A percentile compares a stretch with the other conserved stretches of the same genome.
phyloP scores from a whole-genome alignment of 2,797 vertebrate genomes.

The Micrastur ruficollis region DNA sequence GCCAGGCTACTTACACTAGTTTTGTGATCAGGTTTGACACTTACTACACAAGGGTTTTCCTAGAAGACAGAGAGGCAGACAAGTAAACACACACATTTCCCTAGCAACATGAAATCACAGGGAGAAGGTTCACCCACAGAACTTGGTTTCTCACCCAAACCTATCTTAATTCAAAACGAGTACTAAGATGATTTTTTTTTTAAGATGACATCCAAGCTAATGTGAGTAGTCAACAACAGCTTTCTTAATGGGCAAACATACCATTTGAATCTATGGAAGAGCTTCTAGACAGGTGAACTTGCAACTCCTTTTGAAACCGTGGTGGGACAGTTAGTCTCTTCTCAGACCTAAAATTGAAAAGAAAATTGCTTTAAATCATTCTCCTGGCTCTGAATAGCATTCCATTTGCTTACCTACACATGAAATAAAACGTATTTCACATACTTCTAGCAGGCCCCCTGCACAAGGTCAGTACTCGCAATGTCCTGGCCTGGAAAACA shows the following conservation, averaged over 20 bases:
- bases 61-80: background rate
- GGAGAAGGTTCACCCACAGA: background rate
- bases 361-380: background rate
- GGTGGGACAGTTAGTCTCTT: conserved; percentile 76
- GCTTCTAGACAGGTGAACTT: conserved; percentile 80
- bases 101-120: background rate
- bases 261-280: conserved; percentile 73
- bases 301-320: conserved; percentile 87
- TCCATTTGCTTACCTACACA: background rate
- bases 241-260: conserved; percentile 64
- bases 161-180: background rate
- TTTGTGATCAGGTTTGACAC: background rate
- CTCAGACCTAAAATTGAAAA: conserved; percentile 68
- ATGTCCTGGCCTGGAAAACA: background rate
- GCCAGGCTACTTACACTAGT: background rate
- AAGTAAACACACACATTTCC: background rate
- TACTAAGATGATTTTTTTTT: background rate
- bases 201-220: background rate
- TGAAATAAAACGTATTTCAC: background rate
- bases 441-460: background rate
- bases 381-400: background rate
- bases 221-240: background rate
- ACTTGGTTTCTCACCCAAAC: background rate
- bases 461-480: background rate
- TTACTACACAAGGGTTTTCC: background rate